Percentiles rank a stretch among this genome's conserved stretches.
phyloP scores from a whole-genome alignment of 2,888 invertebrate genomes.

The Eupithecia inturbata region DNA sequence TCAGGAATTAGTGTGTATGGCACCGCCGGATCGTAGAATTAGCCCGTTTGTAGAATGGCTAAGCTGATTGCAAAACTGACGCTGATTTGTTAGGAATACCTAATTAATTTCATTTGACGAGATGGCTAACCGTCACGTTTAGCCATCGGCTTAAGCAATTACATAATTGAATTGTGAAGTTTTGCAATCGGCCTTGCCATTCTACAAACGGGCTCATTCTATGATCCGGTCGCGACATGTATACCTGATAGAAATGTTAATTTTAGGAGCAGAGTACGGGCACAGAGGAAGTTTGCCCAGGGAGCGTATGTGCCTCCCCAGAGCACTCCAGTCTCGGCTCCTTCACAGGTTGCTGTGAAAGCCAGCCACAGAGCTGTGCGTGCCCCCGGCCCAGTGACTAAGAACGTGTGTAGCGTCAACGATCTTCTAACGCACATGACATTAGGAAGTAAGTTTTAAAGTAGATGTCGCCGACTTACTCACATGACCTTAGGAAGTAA shows the following conservation, averaged over 20 bases:
- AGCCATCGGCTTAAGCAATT: too few species aligned
- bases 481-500: neutral
- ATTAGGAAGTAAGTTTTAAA: neutral
- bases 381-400: neutral
- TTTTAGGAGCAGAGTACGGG: neutral
- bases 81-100: too few species aligned
- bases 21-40: too few species aligned
- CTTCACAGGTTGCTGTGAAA: neutral
- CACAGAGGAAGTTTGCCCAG: slow-evolving; percentile 8
- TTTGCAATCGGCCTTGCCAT: too few species aligned
- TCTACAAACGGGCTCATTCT: neutral
- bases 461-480: neutral
- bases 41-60: too few species aligned
- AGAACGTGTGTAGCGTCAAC: neutral
- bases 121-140: too few species aligned
- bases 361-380: neutral
- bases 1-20: too few species aligned
- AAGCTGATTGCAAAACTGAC: too few species aligned
- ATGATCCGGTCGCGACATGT: neutral
- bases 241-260: neutral
- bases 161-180: too few species aligned
- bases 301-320: slow-evolving; percentile 6
- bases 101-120: too few species aligned
- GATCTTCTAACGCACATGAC: neutral
- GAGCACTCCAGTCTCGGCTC: neutral